These are phyloP conservation scores for Campoletis sonorensis DNA, from an alignment of 1,140 invertebrate genomes.

Conservation along the genomic window DNA sequence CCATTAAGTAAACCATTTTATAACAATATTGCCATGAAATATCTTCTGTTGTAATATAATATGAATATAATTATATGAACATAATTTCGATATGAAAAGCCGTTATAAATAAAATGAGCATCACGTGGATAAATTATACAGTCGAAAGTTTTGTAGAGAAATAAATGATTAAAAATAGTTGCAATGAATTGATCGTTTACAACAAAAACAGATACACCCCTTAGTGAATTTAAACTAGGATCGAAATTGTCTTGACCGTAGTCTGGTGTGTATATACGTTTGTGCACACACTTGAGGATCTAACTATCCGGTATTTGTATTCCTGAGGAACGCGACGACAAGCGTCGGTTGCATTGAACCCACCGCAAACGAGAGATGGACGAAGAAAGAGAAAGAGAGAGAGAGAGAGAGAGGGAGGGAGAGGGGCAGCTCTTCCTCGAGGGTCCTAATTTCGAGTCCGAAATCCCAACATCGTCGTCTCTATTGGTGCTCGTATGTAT, in stretches of 20 bases:
- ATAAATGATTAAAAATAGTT: too few species aligned
- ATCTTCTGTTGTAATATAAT: too few species aligned
- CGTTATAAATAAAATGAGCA: too few species aligned
- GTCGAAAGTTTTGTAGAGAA: too few species aligned
- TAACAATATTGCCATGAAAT: too few species aligned
- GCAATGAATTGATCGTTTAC: background rate
- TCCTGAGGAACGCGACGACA: background rate
- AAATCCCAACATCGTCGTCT: slow-evolving; percentile 27
- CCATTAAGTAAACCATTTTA: too few species aligned
- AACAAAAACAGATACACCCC: background rate
- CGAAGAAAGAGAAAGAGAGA: background rate
- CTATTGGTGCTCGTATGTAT: background rate
- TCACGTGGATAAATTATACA: too few species aligned
- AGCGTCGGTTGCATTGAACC: slow-evolving; percentile 13
- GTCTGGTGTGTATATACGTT: background rate
- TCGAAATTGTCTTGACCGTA: background rate
- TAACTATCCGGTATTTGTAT: slow-evolving; percentile 20
- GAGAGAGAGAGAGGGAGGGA: background rate
- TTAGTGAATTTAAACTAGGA: background rate
- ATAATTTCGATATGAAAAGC: too few species aligned
- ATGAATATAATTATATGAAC: too few species aligned
- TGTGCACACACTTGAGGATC: background rate
- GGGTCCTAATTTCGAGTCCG: slow-evolving; percentile 36
- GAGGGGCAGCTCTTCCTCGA: slow-evolving; percentile 12
- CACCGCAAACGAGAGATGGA: background rate